phyloP scores from a whole-genome alignment of 2,888 invertebrate genomes.

The Phyllotreta cruciferae region DNA sequence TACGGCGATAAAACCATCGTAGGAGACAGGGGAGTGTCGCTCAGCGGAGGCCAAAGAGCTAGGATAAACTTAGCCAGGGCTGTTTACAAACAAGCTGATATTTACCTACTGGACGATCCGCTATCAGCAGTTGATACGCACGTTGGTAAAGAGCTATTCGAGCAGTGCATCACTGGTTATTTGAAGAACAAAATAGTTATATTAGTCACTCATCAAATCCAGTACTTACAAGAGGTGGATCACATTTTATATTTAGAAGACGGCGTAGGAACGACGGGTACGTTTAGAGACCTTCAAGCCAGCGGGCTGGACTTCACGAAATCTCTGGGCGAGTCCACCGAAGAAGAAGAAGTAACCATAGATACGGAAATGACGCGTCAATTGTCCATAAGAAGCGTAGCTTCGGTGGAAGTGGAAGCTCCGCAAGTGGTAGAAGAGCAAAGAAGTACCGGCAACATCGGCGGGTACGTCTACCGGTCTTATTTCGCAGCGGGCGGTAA shows the following conservation, averaged over 20 bases:
- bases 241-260: slow-evolving; percentile 68
- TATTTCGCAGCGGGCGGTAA: slow-evolving; percentile 81
- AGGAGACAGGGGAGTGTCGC: slow-evolving; percentile 79
- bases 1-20: slow-evolving; percentile 84
- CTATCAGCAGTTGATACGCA: slow-evolving; percentile 92
- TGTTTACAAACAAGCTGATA: slow-evolving; percentile 84
- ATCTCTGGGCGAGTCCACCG: slow-evolving; percentile 65
- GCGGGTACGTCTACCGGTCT: slow-evolving; percentile 67
- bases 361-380: slow-evolving; percentile 51
- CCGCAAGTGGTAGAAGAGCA: slow-evolving; percentile 64
- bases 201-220: slow-evolving; percentile 79
- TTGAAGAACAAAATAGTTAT: slow-evolving; percentile 75
- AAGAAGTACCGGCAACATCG: slow-evolving; percentile 67
- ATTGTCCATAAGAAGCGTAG: slow-evolving; percentile 65
- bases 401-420: slow-evolving; percentile 58
- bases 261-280: slow-evolving; percentile 66
- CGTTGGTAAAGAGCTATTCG: slow-evolving; percentile 88
- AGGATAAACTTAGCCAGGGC: slow-evolving; percentile 88
- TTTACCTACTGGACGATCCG: slow-evolving; percentile 91
- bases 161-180: slow-evolving; percentile 74
- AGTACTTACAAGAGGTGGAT: slow-evolving; percentile 69
- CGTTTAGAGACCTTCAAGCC: slow-evolving; percentile 74
- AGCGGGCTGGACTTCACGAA: slow-evolving; percentile 81
- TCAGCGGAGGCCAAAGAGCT: slow-evolving; percentile 88
- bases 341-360: slow-evolving; percentile 55